Evolutionary conservation across 2,888 invertebrate genomes (phyloP).

Genomic region (Ligdia adustata): DNA sequence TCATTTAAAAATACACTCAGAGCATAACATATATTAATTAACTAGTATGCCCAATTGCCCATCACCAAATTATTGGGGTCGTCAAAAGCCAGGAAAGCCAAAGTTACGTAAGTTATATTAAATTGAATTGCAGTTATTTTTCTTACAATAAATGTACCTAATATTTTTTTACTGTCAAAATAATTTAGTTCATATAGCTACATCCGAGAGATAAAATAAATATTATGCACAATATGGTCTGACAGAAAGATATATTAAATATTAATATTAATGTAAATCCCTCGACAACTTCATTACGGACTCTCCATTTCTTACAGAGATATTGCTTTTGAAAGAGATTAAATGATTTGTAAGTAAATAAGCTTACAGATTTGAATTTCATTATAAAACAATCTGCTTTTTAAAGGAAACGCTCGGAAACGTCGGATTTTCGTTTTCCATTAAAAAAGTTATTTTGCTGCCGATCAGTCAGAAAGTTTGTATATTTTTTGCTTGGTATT

Average conservation of each 20-base stretch:
- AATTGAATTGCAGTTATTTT: no score
- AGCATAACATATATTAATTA: no score
- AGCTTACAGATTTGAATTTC: slow-evolving; percentile 42
- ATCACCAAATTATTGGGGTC: no score
- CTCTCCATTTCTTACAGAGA: slow-evolving; percentile 40
- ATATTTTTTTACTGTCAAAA: no score
- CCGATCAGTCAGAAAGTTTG: slow-evolving; percentile 57
- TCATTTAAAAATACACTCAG: no score
- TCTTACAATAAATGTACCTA: no score
- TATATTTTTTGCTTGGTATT: slow-evolving; percentile 42
- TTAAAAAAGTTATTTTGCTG: slow-evolving; percentile 45
- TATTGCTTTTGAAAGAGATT: slow-evolving; percentile 46
- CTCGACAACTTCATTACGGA: slow-evolving; percentile 31
- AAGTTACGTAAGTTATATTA: no score
- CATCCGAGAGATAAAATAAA: no score
- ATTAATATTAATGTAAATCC: slow-evolving; percentile 36
- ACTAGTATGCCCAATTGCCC: no score
- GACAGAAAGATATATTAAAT: slow-evolving; percentile 11
- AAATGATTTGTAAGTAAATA: slow-evolving; percentile 49
- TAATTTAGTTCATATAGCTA: no score
- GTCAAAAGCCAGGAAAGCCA: no score
- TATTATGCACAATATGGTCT: slow-evolving; percentile 5
- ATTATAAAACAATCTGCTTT: slow-evolving; percentile 44
- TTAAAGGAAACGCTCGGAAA: slow-evolving; percentile 18
- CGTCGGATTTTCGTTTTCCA: slow-evolving; percentile 33